A percentile compares a stretch with the other conserved stretches of the same genome.
phyloP scores from a whole-genome alignment of 2,113 vertebrate genomes.

The Neoarius graeffei region DNA sequence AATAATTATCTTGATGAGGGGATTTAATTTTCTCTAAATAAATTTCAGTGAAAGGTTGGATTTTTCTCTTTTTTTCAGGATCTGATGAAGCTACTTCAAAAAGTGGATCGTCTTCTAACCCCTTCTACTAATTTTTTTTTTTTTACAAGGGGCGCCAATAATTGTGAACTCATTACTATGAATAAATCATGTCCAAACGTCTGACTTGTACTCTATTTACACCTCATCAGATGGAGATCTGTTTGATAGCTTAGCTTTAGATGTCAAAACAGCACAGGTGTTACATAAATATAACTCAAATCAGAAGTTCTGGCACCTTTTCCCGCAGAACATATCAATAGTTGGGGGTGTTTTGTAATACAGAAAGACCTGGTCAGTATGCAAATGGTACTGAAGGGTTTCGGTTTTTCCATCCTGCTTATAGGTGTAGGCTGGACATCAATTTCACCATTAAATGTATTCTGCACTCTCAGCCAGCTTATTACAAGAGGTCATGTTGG shows the following conservation, averaged over 20 bases:
- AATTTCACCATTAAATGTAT: not conserved
- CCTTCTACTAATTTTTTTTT: no score
- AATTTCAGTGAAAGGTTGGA: no score
- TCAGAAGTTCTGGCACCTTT: not conserved
- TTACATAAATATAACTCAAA: not conserved
- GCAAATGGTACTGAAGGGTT: not conserved
- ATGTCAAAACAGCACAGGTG: not conserved
- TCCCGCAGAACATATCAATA: not conserved
- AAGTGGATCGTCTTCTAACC: no score
- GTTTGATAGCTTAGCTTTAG: not conserved
- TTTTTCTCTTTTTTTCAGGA: no score
- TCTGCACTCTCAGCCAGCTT: not conserved
- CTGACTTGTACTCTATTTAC: not conserved
- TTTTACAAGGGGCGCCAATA: no score
- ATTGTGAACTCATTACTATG: no score
- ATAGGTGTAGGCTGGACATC: not conserved
- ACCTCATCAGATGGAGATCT: not conserved
- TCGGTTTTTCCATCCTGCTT: not conserved
- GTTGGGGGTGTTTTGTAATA: not conserved
- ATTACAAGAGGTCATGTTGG: not conserved
- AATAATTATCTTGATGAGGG: no score
- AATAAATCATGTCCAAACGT: no score
- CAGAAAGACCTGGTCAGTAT: no score
- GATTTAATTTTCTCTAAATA: no score
- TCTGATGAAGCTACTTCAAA: no score